These are phyloP conservation scores for Uria lomvia DNA, from an alignment of 2,113 vertebrate species.

Conservation along the genomic window DNA sequence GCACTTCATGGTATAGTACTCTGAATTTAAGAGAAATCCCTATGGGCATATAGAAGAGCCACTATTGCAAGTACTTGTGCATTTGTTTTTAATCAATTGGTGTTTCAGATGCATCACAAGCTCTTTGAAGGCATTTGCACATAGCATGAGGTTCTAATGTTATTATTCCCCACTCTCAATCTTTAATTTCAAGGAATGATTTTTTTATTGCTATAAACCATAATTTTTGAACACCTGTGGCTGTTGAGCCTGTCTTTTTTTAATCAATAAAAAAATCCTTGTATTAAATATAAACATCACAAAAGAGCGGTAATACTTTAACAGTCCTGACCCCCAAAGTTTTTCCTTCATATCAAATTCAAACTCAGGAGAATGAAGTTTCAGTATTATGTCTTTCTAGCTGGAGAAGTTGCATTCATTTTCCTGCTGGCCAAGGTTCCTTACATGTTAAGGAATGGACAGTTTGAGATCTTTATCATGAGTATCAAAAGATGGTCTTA, in stretches of 20 bases:
- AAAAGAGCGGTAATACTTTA: not conserved
- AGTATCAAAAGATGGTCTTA: not conserved
- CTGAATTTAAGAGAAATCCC: not conserved
- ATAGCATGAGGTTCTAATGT: not conserved
- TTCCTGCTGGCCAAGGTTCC: not conserved
- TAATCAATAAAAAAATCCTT: not conserved
- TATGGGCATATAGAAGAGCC: rapidly evolving
- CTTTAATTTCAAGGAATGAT: not conserved
- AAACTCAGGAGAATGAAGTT: not conserved
- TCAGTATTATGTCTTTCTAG: not conserved
- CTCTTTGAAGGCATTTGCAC: not conserved
- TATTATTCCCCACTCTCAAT: rapidly evolving
- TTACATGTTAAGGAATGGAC: not conserved
- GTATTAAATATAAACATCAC: not conserved
- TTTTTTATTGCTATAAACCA: not conserved
- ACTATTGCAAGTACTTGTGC: rapidly evolving
- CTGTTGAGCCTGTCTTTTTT: not conserved
- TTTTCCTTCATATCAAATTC: not conserved
- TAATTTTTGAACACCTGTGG: not conserved
- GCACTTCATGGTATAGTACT: rapidly evolving
- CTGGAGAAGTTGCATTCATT: not conserved
- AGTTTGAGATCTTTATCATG: not conserved
- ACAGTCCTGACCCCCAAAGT: not conserved
- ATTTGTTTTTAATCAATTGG: not conserved
- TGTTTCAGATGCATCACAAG: not conserved